Evolutionary conservation across 2,888 invertebrate species (phyloP), one percentile per base, ranked within the genome.

Genomic region (Operophtera brumata): DNA sequence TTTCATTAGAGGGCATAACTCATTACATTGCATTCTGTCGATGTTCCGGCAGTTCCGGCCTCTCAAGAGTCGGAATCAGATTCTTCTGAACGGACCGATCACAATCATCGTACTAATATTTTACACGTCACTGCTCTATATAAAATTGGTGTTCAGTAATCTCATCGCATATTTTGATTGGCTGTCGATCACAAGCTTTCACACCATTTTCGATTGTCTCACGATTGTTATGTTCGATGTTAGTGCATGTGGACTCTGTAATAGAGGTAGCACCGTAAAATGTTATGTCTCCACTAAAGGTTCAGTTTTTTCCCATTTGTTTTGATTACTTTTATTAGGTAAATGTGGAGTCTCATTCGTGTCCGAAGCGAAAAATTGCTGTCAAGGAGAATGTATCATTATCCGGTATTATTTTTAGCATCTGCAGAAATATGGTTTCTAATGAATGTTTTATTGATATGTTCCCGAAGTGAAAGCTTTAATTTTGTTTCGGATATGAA

Each of bases 161-260:
- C 70, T 75, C 77, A 76, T 75, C 66, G 78, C 81, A 82, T 82
- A 61, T 75, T 73, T 76, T 66, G 70, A 69, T 70, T 76, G 67
- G 78, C 78, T 80, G 79, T 64, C 66, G 52, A 65, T 80, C 75
- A 77, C 78, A 75, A 75, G 78, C 78, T 79, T 74, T 75, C 70
- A 79, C 85, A 85, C 80, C 84, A 86, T 86, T 85, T 83, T 83
- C 82, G 80, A 81, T 80, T 80, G 77, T 80, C 68, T 72, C 56
- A 62, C 58, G 48, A 53, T 56, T 59, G 64, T 57, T 52, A 61
- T 61, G 59, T 72, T 70, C 64, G 60, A 57, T 61, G 61, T 58
- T 61, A 61, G 65, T 78, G 76, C 78, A 78, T 80, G 79, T 64
- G 63, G 62, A 64, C 63, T 54, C 14, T 50, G 64, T 63, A 62